These are phyloP conservation scores for Neopelma chrysocephalum DNA, from an alignment of 2,797 vertebrate species.

Conservation along the genomic window DNA sequence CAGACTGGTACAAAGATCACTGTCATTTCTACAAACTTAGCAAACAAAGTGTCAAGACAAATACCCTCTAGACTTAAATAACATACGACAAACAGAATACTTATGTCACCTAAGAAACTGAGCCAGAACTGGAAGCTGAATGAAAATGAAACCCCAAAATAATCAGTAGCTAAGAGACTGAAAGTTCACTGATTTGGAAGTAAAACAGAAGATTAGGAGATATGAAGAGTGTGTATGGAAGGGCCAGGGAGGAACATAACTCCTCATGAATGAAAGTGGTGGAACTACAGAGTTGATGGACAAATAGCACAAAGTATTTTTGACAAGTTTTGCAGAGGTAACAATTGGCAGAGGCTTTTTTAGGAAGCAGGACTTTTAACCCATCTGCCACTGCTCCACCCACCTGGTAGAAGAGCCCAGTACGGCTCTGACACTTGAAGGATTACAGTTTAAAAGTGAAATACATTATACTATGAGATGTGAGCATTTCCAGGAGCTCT, in stretches of 20 bases:
- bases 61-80: not conserved
- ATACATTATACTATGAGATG: not conserved
- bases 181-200: not conserved
- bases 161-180: not conserved
- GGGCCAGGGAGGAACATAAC: not conserved
- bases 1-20: not conserved
- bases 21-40: not conserved
- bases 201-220: not conserved
- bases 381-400: not conserved
- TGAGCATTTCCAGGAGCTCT: not conserved
- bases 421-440: not conserved
- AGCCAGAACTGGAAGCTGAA: not conserved
- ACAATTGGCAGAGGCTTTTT: not conserved
- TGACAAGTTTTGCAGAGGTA: not conserved
- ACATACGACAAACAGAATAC: not conserved
- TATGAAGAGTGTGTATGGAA: not conserved
- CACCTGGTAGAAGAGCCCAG: not conserved
- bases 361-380: not conserved
- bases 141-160: not conserved
- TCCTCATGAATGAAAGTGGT: not conserved
- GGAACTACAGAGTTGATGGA: not conserved
- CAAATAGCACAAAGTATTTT: not conserved
- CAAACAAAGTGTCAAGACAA: not conserved
- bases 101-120: not conserved
- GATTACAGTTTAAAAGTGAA: not conserved